Conservation (phyloP, 1,140 invertebrate species). For the Drosophila teissieri region DNA sequence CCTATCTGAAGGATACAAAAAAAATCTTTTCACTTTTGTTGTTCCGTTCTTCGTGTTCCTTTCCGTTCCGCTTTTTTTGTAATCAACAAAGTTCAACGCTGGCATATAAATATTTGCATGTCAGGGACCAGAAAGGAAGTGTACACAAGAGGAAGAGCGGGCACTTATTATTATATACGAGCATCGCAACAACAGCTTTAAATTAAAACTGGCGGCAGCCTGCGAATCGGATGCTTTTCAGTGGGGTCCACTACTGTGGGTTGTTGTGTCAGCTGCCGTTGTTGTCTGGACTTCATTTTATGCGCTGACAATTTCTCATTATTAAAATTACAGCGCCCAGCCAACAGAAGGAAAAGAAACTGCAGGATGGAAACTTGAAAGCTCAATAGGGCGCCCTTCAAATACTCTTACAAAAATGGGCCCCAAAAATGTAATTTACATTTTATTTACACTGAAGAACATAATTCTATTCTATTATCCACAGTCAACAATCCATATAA, state of each 20-base stretch:
- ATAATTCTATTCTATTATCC: too few relatives aligned
- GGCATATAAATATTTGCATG: conserved; percentile 61
- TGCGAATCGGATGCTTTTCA: conserved; percentile 1
- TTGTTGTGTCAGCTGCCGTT: conserved; percentile 74
- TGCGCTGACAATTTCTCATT: conserved; percentile 82
- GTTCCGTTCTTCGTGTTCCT: conserved; percentile 6
- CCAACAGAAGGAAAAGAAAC: conserved; percentile 31
- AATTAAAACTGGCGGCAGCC: conserved; percentile 50
- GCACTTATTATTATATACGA: conserved; percentile 62
- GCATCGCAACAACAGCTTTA: conserved; percentile 52
- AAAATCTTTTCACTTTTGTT: conserved; percentile 35
- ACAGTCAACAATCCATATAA: too few relatives aligned
- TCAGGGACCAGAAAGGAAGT: conserved; percentile 45
- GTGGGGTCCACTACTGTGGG: conserved; percentile 26
- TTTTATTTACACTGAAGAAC: too few relatives aligned
- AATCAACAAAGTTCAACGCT: conserved; percentile 62
- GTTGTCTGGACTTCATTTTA: conserved; percentile 79
- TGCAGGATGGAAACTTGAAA: conserved; percentile 3
- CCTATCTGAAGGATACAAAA: conserved; percentile 33
- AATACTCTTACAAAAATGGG: not conserved
- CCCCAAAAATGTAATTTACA: too few relatives aligned
- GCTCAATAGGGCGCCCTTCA: not conserved
- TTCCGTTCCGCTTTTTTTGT: conserved; percentile 32
- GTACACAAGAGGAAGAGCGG: conserved; percentile 23
- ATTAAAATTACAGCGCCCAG: conserved; percentile 74